These are phyloP conservation scores for Amphiprion percula DNA, from an alignment of 2,113 vertebrate species.

Conservation along the genomic window DNA sequence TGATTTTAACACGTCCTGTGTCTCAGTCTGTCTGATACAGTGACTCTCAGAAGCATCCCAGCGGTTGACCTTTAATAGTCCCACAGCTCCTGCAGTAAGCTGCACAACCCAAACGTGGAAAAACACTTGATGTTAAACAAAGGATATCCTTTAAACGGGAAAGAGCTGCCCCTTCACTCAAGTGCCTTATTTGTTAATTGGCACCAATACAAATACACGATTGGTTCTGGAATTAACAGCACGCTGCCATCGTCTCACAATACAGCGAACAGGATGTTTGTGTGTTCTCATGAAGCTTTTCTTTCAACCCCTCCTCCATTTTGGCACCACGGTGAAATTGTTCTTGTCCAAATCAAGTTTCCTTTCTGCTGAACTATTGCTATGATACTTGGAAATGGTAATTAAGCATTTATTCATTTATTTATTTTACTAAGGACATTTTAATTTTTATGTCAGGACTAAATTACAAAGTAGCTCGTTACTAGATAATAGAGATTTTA, in stretches of 20 bases:
- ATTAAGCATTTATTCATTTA: no score
- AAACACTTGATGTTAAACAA: slow-evolving; percentile 81
- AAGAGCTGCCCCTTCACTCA: slow-evolving; percentile 49
- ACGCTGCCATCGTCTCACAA: slow-evolving; percentile 50
- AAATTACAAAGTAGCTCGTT: no score
- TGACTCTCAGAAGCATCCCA: slow-evolving; percentile 33
- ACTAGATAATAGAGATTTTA: no score
- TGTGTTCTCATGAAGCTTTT: slow-evolving; percentile 43
- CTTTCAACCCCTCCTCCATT: slow-evolving; percentile 3
- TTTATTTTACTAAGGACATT: no score
- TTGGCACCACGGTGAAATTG: neutral
- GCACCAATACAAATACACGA: slow-evolving; percentile 62
- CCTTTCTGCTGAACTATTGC: neutral
- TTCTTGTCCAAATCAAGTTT: neutral
- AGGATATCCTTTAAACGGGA: slow-evolving; percentile 83
- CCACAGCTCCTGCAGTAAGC: slow-evolving; percentile 29
- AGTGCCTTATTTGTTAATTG: slow-evolving; percentile 75
- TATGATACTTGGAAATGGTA: neutral
- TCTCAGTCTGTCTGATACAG: slow-evolving; percentile 36
- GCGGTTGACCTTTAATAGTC: slow-evolving; percentile 47
- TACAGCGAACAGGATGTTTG: slow-evolving; percentile 77
- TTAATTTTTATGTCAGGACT: no score
- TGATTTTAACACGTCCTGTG: slow-evolving; percentile 26
- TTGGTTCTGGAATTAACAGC: slow-evolving; percentile 49
- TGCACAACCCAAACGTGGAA: slow-evolving; percentile 69